These are phyloP conservation scores for Glareola pratincola DNA, from an alignment of 2,113 vertebrate genomes.

Conservation along the genomic window DNA sequence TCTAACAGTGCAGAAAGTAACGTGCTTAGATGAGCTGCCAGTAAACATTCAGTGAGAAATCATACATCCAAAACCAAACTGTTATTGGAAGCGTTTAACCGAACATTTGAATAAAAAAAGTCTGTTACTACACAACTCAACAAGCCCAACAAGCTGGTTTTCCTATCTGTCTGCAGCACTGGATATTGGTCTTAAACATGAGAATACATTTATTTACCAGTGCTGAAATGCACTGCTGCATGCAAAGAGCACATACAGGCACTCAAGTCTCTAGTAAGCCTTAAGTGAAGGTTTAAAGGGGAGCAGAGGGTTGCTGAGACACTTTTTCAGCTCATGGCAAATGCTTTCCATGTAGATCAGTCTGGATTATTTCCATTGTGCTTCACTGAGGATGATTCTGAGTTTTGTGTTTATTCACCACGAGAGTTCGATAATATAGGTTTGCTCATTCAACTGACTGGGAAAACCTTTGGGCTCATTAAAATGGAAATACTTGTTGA, in stretches of 20 bases:
- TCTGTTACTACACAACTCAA: neutral
- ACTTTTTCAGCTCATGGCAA: neutral
- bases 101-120: neutral
- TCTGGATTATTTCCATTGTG: neutral
- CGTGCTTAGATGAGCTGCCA: neutral
- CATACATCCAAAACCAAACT: neutral
- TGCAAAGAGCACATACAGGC: neutral
- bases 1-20: neutral
- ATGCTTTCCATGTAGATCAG: neutral
- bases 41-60: neutral
- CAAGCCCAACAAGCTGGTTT: neutral
- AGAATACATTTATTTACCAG: neutral
- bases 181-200: neutral
- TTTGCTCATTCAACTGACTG: neutral
- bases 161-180: neutral
- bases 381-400: neutral
- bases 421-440: neutral
- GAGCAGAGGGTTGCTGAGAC: neutral
- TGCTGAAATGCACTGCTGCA: neutral
- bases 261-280: neutral
- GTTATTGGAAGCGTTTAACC: neutral
- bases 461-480: neutral
- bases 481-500: slow-evolving; percentile 1
- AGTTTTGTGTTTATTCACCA: neutral
- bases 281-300: neutral